These are phyloP conservation scores for Abscondita cerata DNA, from an alignment of 2,888 invertebrate genomes.

Conservation along the genomic window DNA sequence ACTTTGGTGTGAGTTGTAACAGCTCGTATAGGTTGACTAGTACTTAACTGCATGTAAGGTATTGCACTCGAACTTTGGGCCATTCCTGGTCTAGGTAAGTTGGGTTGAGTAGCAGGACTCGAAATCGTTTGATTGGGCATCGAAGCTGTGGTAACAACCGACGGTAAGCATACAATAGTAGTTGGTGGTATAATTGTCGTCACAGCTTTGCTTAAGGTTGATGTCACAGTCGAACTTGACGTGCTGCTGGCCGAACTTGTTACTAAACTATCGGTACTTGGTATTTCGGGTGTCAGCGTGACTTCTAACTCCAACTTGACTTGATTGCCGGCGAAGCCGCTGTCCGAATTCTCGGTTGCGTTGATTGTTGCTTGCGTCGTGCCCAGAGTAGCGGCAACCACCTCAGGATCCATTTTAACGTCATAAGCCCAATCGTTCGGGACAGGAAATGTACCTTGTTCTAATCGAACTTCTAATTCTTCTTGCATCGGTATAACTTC, in stretches of 20 bases:
- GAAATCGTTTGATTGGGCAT: constrained; percentile 47
- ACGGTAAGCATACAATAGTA: constrained; percentile 62
- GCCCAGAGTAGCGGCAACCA: constrained; percentile 63
- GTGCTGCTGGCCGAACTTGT: constrained; percentile 62
- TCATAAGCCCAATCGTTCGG: constrained; percentile 59
- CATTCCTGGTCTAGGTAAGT: constrained; percentile 46
- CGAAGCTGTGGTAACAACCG: constrained; percentile 53
- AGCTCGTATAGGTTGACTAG: constrained; percentile 61
- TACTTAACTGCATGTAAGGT: constrained; percentile 61
- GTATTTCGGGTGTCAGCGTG: constrained; percentile 69
- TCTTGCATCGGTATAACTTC: constrained; percentile 65
- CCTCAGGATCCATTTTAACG: constrained; percentile 58
- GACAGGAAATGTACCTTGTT: constrained; percentile 61
- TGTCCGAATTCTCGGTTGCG: constrained; percentile 42
- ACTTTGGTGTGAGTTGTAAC: constrained; percentile 58
- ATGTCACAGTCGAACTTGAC: constrained; percentile 48
- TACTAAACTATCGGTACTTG: constrained; percentile 60
- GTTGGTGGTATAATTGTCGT: constrained; percentile 62
- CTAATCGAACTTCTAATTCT: constrained; percentile 64
- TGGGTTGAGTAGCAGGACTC: constrained; percentile 34
- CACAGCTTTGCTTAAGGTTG: constrained; percentile 52
- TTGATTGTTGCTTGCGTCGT: constrained; percentile 49
- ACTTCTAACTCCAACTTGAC: constrained; percentile 66
- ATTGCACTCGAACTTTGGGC: constrained; percentile 61
- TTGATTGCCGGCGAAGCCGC: constrained; percentile 55